Evolutionary conservation across 1,140 invertebrate genomes (phyloP).

Genomic region (Gonioctena quinquepunctata): DNA sequence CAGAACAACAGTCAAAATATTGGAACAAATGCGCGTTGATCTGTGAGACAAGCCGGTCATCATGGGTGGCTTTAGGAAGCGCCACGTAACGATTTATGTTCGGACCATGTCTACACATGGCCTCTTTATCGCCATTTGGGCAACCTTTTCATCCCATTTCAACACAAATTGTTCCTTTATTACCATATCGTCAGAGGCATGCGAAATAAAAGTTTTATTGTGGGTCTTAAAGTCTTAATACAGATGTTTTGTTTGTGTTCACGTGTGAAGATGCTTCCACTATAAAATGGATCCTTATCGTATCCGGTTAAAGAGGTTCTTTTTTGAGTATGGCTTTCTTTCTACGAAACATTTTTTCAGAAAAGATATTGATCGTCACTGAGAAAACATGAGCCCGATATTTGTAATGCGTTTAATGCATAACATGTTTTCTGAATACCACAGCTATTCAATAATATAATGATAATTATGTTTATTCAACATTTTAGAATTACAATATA

Average conservation of each 20-base stretch:
- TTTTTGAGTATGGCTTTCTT: neutral
- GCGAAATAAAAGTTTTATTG: constrained; percentile 10
- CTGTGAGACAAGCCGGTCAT: constrained; percentile 5
- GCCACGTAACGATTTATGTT: constrained; percentile 1
- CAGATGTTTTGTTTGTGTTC: neutral
- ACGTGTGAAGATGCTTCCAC: constrained; percentile 2
- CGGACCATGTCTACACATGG: constrained; percentile 1
- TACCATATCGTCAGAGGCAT: neutral
- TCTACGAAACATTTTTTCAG: no score
- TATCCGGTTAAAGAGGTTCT: neutral
- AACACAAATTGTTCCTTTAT: constrained; percentile 6
- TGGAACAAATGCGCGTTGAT: neutral
- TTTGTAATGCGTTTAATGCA: no score
- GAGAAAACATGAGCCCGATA: no score
- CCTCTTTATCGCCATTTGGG: constrained; percentile 1
- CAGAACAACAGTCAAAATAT: constrained; percentile 6
- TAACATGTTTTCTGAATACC: no score
- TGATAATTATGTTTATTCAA: no score
- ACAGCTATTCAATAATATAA: no score
- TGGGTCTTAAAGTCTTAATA: neutral
- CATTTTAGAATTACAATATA: no score
- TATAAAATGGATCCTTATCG: neutral
- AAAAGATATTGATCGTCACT: no score
- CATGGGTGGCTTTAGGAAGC: constrained; percentile 4
- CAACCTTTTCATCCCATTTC: constrained; percentile 3